Percentiles rank a stretch among this genome's conserved stretches.
Evolutionary conservation across 30 jellyfish, hydroid and myxozoan species (phyloP).

Genomic region (Rhopilema esculentum): DNA sequence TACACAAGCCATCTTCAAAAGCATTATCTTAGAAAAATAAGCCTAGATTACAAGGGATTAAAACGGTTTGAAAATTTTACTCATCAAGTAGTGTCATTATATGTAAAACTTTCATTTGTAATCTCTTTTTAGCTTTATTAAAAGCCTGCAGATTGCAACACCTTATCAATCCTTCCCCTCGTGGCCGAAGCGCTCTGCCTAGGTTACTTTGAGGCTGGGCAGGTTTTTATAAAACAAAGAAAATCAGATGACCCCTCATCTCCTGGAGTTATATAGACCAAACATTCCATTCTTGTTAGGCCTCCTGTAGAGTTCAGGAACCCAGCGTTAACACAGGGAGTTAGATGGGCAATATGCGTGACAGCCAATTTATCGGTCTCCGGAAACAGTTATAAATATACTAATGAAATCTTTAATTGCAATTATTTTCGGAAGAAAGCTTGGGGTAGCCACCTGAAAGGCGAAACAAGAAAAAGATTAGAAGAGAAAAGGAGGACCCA

Average conservation of each 20-base stretch:
- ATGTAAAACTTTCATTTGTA: slow-evolving; percentile 31
- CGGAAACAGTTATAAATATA: slow-evolving; percentile 76
- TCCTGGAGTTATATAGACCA: slow-evolving; percentile 74
- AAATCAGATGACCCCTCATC: slow-evolving; percentile 73
- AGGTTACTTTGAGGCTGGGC: slow-evolving; percentile 64
- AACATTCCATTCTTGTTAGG: slow-evolving; percentile 70
- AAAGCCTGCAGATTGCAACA: slow-evolving; percentile 45
- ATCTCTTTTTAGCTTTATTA: slow-evolving; percentile 41
- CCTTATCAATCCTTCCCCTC: slow-evolving; percentile 50
- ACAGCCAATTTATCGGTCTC: slow-evolving; percentile 75
- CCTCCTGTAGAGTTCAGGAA: slow-evolving; percentile 77
- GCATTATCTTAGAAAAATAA: slow-evolving; percentile 21
- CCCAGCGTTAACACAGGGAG: slow-evolving; percentile 77
- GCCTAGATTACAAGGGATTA: slow-evolving; percentile 43
- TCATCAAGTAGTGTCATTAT: slow-evolving; percentile 33
- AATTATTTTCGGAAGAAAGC: slow-evolving; percentile 19
- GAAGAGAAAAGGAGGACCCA: slow-evolving; percentile 22
- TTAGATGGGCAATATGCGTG: slow-evolving; percentile 74
- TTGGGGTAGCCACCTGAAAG: slow-evolving; percentile 40
- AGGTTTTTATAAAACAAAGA: slow-evolving; percentile 53
- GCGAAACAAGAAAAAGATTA: slow-evolving; percentile 36
- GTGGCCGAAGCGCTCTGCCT: slow-evolving; percentile 36
- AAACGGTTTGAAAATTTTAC: neutral
- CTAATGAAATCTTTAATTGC: slow-evolving; percentile 63
- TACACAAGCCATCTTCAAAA: slow-evolving; percentile 11